Evolutionary conservation across 2,113 vertebrate genomes (phyloP), one percentile per base, ranked within the genome.

Genomic region (Heteronetta atricapilla): DNA sequence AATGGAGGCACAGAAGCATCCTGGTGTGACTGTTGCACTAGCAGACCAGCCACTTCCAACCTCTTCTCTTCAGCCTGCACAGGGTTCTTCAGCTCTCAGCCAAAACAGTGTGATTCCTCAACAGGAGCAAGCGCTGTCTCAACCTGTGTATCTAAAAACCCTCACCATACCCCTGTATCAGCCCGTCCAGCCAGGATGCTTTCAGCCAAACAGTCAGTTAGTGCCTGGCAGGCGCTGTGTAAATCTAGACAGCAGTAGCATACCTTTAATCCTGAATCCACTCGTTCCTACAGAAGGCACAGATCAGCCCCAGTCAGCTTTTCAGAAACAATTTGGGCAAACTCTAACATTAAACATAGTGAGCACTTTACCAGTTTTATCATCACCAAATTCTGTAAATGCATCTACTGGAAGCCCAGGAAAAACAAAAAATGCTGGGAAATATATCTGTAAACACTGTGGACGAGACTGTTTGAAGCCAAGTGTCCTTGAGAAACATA

Each of bases 391-490:
- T 50, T 93, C 96, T 50, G 91, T 38, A 46, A 97, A 91, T 12
- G 86, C 89, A 21, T 38, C 80, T 14, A 68, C 60, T 70, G 96
- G 94, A 59, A 97, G 94, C 82, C 89, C 90, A 3, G 95, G 97
- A 26, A 99, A 98, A 95, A 96, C 94, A 9, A 99, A 98, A 84
- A 98, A 98, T 1, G 94, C 98, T 7, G 98, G 99, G 68, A 99
- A 98, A 90, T 98, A 99, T 16, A 96, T 99, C 84, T 99, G 99
- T 92, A 97, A 97, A 12, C 99, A 99, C 94, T 99, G 99, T 9
- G 98, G 98, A 48, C 97, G 99, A n/a, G 99, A 99, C 89, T 99
- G 99, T 81, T 96, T 99, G 97, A 99, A 99, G 95, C 99, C 99
- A 96, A 99, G 99, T 34, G 99, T 99, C 21, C 94, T 99, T 86